Base-by-base conservation (phyloP, 2,888 invertebrate genomes). In the Pseudococcus jackbeardsleyi region DNA sequence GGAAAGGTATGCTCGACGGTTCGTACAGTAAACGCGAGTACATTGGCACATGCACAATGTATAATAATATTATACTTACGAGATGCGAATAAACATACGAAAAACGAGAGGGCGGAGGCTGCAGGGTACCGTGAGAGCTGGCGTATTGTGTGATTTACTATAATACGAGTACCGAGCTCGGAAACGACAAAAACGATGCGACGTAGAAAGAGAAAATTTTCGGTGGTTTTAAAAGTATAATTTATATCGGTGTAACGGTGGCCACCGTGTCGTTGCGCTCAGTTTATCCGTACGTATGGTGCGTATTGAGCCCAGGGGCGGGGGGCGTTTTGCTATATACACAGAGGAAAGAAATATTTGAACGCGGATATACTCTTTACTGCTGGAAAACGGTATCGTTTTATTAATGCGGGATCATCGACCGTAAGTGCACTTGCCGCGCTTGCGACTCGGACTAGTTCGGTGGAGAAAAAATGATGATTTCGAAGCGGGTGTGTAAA, bases 381-480 rank as follows among this genome's bases (percentile, higher is more conserved):
- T 72, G 68, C 68, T 72, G 68, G 11, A 72, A 72, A 72, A 72
- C 68, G 68, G 68, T 72, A 72, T 72, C 68, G 33, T 72, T 72
- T 72, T 72, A 72, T 72, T 72, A 72, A 72, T 72, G 68, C 68
- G 68, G 68, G 68, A 72, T 72, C 68, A 72, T 72, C 68, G 68
- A 72, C 68, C 68, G 26, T 72, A 7, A 0, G 1, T 72, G 68
- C 26, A 72, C 68, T 72, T 33, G 26, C 68, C 33, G 68, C 33
- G 26, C 26, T 59, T 59, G 59, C 19, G 19, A 59, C 19, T 19
- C 59, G 19, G 59, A 59, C 19, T 59, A 19, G 59, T 7, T n/a
- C n/a, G 59, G 11, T 19, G n/a, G n/a, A 59, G 7, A 59, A 19
- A 9, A 19, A 59, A 33, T 33, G 26, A 59, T 59, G 3, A 59